Conservation (phyloP, 1,140 invertebrate genomes). For the Amphibalanus amphitrite region DNA sequence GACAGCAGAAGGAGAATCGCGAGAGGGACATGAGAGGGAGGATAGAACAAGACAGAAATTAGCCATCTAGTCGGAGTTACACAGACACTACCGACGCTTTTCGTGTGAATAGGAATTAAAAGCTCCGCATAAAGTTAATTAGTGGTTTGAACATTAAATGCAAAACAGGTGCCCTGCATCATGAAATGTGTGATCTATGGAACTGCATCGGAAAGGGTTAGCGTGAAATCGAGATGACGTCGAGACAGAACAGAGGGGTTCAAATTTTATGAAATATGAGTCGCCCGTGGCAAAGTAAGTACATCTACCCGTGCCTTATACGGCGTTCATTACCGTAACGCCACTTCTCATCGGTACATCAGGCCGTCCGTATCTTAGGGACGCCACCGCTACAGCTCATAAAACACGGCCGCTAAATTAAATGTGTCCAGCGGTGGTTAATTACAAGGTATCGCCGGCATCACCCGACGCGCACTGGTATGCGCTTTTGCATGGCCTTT, state of each 20-base stretch:
- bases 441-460: background rate
- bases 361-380: background rate
- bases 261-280: background rate
- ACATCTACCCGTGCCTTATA: background rate
- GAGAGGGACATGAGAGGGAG: no score
- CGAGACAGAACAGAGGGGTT: background rate
- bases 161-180: background rate
- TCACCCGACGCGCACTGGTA: background rate
- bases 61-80: background rate
- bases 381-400: background rate
- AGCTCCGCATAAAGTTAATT: background rate
- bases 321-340: background rate
- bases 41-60: background rate
- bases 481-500: background rate
- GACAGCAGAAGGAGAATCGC: background rate
- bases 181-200: no score
- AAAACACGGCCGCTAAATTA: background rate
- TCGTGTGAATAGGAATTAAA: background rate
- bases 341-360: background rate
- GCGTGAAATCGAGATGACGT: background rate
- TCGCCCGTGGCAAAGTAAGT: no score
- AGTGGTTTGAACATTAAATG: background rate
- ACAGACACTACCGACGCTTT: background rate
- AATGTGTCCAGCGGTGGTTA: background rate
- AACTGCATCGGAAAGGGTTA: background rate